A percentile compares a stretch with the other conserved stretches of the same genome.
phyloP scores from a whole-genome alignment of 2,113 vertebrate species.

The Nesogale talazaci region DNA sequence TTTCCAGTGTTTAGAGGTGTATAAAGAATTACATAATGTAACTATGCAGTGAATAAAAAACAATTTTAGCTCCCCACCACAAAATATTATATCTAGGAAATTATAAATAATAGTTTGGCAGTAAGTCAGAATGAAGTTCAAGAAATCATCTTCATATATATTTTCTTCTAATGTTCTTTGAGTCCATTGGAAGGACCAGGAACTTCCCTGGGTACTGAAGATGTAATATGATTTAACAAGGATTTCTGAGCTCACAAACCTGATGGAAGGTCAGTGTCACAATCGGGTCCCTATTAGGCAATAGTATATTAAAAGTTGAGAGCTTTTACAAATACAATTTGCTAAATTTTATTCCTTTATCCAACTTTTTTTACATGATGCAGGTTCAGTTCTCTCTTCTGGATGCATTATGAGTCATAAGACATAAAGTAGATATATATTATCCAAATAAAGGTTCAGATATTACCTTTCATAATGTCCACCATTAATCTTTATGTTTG shows the following conservation, averaged over 20 bases:
- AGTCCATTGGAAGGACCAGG: neutral
- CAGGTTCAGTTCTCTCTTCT: neutral
- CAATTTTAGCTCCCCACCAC: fast-evolving
- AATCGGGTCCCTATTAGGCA: neutral
- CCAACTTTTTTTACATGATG: neutral
- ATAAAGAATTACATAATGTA: neutral
- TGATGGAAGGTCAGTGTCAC: neutral
- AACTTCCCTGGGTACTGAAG: no score
- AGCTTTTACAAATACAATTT: neutral
- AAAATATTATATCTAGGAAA: neutral
- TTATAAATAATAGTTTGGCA: neutral
- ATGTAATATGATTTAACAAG: neutral
- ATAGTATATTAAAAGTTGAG: neutral
- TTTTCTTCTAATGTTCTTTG: neutral
- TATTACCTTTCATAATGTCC: neutral
- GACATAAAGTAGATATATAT: neutral
- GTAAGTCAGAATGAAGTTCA: neutral
- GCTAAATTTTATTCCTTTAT: neutral
- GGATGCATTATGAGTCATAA: neutral
- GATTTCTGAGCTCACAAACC: neutral
- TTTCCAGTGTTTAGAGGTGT: neutral
- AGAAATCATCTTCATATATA: neutral
- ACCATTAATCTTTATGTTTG: neutral
- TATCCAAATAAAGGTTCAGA: neutral
- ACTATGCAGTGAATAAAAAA: neutral